These are phyloP conservation scores for Drosophila nannoptera DNA, from an alignment of 1,140 invertebrate genomes.

Conservation along the genomic window DNA sequence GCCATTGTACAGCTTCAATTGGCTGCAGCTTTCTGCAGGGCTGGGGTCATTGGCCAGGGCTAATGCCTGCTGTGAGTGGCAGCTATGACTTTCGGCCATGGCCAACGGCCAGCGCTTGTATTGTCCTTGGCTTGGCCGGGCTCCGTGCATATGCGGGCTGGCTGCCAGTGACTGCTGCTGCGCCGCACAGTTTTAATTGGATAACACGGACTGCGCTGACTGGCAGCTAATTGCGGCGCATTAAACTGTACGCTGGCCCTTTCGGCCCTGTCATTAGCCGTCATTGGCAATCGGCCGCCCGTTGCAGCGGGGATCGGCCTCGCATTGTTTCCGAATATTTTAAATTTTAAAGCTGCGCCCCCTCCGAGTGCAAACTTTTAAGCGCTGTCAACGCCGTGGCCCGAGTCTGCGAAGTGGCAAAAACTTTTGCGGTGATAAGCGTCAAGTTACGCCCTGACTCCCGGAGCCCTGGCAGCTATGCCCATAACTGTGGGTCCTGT, in stretches of 20 bases:
- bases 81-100: constrained; percentile 20
- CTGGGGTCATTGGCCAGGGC: constrained; percentile 16
- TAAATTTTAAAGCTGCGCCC: constrained; percentile 23
- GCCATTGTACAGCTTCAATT: neutral
- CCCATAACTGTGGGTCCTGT: constrained; percentile 33
- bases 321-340: constrained; percentile 16
- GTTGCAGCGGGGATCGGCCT: neutral
- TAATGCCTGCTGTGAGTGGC: constrained; percentile 21
- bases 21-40: neutral
- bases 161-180: constrained; percentile 6
- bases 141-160: constrained; percentile 7
- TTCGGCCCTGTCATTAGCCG: constrained; percentile 42
- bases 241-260: constrained; percentile 24
- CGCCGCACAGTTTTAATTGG: constrained; percentile 42
- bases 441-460: constrained; percentile 40
- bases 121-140: constrained; percentile 9
- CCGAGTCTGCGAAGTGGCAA: constrained; percentile 64
- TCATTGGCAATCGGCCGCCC: constrained; percentile 46
- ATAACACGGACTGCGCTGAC: constrained; percentile 30
- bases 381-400: constrained; percentile 60
- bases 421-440: constrained; percentile 74
- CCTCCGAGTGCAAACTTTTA: constrained; percentile 46
- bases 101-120: constrained; percentile 14
- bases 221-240: constrained; percentile 40
- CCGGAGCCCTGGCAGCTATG: constrained; percentile 9